Conservation (phyloP, 2,888 invertebrate species). For the Sarcophaga carnaria region DNA sequence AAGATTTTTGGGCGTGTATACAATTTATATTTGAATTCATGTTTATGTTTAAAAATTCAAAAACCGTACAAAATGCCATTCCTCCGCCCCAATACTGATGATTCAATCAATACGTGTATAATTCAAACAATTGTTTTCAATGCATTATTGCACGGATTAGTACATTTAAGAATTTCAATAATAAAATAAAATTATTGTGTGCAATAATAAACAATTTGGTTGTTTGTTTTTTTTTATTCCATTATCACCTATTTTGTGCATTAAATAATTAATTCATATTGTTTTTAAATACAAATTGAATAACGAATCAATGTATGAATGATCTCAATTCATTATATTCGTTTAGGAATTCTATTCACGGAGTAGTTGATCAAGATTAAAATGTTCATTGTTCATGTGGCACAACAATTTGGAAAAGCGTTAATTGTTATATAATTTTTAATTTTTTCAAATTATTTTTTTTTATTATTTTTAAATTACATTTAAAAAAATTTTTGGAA, state of each 20-base stretch:
- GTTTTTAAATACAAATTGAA: no score
- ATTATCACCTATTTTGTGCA: not conserved
- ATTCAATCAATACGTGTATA: not conserved
- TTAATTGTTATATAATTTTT: not conserved
- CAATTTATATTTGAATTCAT: no score
- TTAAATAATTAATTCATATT: constrained; percentile 3
- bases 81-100: no score
- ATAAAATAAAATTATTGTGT: not conserved
- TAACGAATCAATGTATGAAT: not conserved
- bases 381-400: not conserved
- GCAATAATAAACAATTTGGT: not conserved
- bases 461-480: no score
- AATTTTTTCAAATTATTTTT: no score
- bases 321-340: not conserved
- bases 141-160: not conserved
- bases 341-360: not conserved
- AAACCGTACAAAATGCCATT: no score
- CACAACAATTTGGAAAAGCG: not conserved
- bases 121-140: constrained; percentile 10
- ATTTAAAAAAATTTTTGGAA: no score
- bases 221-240: not conserved
- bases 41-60: no score
- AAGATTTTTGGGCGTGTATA: not conserved
- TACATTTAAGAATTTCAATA: constrained; percentile 22
- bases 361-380: not conserved